phyloP scores from a whole-genome alignment of 2,797 vertebrate species.

The Pseudomugil gertrudae region DNA sequence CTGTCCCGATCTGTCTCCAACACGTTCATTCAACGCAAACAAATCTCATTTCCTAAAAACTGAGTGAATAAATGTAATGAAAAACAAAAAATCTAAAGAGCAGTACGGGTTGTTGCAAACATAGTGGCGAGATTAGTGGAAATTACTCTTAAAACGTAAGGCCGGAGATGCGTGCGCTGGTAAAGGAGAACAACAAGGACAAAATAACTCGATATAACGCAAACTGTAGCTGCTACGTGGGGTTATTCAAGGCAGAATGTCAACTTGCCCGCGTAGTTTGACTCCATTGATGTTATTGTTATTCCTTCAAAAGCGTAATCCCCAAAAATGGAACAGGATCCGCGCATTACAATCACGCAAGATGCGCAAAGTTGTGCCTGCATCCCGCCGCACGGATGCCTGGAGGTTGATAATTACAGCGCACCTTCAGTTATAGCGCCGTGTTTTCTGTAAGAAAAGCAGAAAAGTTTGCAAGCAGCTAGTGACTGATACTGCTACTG shows the following conservation, averaged over 20 bases:
- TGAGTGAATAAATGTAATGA: not conserved
- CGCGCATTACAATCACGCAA: conserved; percentile 37
- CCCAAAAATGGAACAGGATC: conserved; percentile 55
- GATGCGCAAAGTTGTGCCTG: conserved; percentile 64
- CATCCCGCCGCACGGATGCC: conserved; percentile 50
- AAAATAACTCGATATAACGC: conserved; percentile 1
- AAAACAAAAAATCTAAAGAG: no score
- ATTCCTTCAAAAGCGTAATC: conserved; percentile 66
- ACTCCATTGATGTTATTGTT: conserved; percentile 75
- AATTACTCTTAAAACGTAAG: conserved; percentile 33
- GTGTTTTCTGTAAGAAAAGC: conserved; percentile 1
- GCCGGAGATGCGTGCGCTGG: conserved; percentile 57
- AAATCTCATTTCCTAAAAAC: not conserved
- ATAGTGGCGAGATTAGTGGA: conserved; percentile 6
- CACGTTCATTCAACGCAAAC: not conserved
- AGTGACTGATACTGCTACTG: conserved; percentile 59
- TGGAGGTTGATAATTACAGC: not conserved
- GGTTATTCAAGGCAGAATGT: conserved; percentile 17
- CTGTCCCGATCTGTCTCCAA: not conserved
- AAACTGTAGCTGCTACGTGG: not conserved
- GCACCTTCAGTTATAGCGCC: not conserved
- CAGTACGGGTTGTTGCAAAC: no score
- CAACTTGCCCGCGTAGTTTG: conserved; percentile 77
- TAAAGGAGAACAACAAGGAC: conserved; percentile 66
- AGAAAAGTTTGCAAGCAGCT: conserved; percentile 75